phyloP scores from a whole-genome alignment of 2,888 invertebrate species.

The Dicycla oo region DNA sequence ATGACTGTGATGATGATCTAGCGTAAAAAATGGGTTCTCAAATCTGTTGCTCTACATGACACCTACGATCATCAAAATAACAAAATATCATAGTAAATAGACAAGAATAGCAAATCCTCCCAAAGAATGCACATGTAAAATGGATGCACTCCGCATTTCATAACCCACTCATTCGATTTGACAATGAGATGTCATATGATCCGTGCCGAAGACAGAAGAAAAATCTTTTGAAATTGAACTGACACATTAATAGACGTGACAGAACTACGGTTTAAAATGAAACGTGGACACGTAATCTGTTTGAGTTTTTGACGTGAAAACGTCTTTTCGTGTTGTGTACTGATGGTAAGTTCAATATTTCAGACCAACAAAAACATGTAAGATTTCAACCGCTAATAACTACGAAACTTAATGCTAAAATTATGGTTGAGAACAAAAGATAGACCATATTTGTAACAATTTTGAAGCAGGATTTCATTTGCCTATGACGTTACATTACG shows the following conservation, averaged over 20 bases:
- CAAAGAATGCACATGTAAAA: conserved; percentile 19
- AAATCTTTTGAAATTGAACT: conserved; percentile 27
- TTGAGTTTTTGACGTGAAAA: too few relatives aligned
- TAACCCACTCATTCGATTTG: conserved; percentile 19
- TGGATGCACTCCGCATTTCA: conserved; percentile 13
- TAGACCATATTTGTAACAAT: too few relatives aligned
- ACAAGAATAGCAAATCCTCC: not conserved
- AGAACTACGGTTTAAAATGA: not conserved
- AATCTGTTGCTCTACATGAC: not conserved
- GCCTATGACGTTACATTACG: too few relatives aligned
- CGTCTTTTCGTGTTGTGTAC: too few relatives aligned
- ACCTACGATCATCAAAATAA: not conserved
- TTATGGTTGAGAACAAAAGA: too few relatives aligned
- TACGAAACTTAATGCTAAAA: too few relatives aligned
- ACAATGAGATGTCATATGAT: conserved; percentile 28
- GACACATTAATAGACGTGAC: too few relatives aligned
- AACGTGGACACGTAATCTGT: not conserved
- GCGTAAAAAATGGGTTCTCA: not conserved
- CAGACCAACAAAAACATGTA: too few relatives aligned
- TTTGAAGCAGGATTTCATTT: too few relatives aligned
- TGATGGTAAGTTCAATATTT: too few relatives aligned
- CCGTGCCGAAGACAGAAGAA: not conserved
- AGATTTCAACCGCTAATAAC: too few relatives aligned
- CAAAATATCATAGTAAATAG: not conserved
- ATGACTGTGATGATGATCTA: not conserved